Base-by-base conservation (phyloP, 2,888 invertebrate genomes). In the Cheilosia vulpina region DNA sequence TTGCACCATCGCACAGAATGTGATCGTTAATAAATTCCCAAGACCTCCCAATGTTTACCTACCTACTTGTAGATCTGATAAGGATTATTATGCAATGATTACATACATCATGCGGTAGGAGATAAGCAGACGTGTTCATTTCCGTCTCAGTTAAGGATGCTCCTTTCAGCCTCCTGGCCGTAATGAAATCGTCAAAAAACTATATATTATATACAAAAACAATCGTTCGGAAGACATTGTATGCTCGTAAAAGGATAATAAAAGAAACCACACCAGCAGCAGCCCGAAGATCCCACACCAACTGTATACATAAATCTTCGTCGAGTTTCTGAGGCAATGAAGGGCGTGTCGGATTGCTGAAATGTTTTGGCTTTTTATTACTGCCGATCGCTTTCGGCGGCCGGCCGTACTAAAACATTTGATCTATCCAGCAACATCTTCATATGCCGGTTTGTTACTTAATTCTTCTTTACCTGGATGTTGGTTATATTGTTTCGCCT, bases 281-380 rank as follows among this genome's bases (percentile, higher is more conserved):
- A 76, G 50, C 62, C 71, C 27, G 41, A 68, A 58, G 66, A 81
- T 81, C 77, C 85, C 85, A 85, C 85, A 85, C 81, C 81, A 65
- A 76, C 45, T 76, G 4, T 13, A 87, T 38, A 87, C 77, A 84
- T 87, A 87, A 87, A 88, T 88, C 87, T 88, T 87, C 53, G 65
- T 9, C 63, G 62, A 69, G 71, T 73, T 78, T 80, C 73, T 85
- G 75, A 68, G 69, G 84, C 77, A 83, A 43, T 87, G 88, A 88
- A 88, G 87, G 88, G 88, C 88, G 88, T 88, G 87, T 87, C 87
- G 85, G 87, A 88, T 88, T 76, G 87, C 83, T 87, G 87, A 88
- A 88, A 87, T 87, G 87, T 88, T 88, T 88, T 87, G 88, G 87
- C 87, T 85, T 87, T 88, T 88, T 87, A 87, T 87, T 87, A 82